Evolutionary conservation across 2,113 vertebrate genomes (phyloP).

Genomic region (Colossoma macropomum): DNA sequence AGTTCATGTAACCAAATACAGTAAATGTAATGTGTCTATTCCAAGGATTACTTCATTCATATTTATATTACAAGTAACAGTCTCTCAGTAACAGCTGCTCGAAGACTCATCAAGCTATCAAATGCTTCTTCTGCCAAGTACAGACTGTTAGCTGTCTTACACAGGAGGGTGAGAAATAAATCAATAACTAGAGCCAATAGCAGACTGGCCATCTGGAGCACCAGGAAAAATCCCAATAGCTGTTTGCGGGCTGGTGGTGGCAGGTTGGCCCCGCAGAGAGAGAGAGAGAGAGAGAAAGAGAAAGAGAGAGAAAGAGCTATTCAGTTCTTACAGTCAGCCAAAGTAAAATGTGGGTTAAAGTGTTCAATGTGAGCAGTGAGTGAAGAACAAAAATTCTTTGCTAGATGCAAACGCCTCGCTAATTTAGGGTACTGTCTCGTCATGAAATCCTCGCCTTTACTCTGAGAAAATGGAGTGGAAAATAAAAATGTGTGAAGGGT

Average conservation of each 20-base stretch:
- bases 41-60: constrained; percentile 44
- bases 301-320: not conserved
- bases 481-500: constrained; percentile 2
- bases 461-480: not conserved
- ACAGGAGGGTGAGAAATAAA: constrained; percentile 39
- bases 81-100: constrained; percentile 42
- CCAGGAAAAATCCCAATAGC: not conserved
- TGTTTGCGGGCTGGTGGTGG: not conserved
- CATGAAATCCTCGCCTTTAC: not conserved
- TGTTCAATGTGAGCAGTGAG: not conserved
- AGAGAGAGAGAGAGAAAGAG: not conserved
- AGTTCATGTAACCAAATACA: not conserved
- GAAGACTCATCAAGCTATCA: constrained; percentile 52
- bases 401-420: not conserved
- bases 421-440: not conserved
- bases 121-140: constrained; percentile 27
- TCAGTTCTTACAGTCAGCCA: not conserved
- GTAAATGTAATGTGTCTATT: constrained; percentile 21
- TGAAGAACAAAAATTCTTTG: not conserved
- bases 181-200: constrained; percentile 57
- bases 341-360: not conserved
- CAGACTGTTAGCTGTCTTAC: constrained; percentile 43
- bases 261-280: not conserved
- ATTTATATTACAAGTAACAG: constrained; percentile 51
- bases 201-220: constrained; percentile 22